Conservation (phyloP, 2,888 invertebrate species). For the Tribolium freemani region DNA sequence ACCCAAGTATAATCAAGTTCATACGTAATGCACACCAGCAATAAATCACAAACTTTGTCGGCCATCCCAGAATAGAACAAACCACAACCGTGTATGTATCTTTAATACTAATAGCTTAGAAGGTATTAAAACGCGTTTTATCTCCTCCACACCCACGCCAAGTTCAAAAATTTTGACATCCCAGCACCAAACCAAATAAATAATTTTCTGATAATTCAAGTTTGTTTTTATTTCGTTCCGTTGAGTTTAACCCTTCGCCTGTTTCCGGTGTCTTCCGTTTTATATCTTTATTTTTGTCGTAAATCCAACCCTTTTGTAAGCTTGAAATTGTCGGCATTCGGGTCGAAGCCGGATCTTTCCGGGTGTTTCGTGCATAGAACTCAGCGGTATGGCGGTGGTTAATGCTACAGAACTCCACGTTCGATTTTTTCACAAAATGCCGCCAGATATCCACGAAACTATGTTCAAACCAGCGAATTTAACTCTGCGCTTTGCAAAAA, state of each 20-base stretch:
- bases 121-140: not conserved
- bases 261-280: slow-evolving; percentile 10
- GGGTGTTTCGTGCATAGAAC: slow-evolving; percentile 8
- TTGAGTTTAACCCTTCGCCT: not conserved
- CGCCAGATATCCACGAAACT: too few species aligned
- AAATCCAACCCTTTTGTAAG: slow-evolving; percentile 13
- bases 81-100: not conserved
- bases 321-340: slow-evolving; percentile 6
- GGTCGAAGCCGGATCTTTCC: slow-evolving; percentile 15
- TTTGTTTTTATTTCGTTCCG: not conserved
- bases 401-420: not conserved
- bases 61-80: not conserved
- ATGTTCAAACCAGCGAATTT: too few species aligned
- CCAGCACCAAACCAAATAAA: not conserved
- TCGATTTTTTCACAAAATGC: not conserved
- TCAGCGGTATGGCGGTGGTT: not conserved
- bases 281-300: slow-evolving; percentile 3
- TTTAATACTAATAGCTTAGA: not conserved
- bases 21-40: not conserved
- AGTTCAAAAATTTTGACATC: not conserved
- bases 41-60: slow-evolving; percentile 7
- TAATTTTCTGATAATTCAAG: not conserved
- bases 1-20: not conserved
- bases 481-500: too few species aligned
- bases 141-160: not conserved